Base-by-base conservation (phyloP, 2,888 invertebrate genomes). In the Taphrorychus bicolor region DNA sequence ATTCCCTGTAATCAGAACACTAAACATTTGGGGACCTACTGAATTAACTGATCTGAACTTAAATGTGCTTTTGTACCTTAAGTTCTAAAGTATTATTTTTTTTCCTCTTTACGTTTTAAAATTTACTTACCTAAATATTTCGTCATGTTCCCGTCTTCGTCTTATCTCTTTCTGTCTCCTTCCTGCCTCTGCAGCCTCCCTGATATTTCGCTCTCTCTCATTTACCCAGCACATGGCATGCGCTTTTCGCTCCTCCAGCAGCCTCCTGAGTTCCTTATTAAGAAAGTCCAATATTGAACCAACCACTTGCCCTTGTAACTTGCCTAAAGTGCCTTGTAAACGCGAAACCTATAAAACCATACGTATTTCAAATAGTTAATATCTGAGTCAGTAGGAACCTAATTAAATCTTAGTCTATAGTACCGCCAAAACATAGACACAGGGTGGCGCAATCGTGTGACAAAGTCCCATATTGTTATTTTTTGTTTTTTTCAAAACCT, bases 131-230 rank as follows among this genome's bases (percentile, higher is more conserved):
- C 88, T 89, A 78, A 93, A 94, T 78, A 94, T 88, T 80, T 93
- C 91, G 73, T 94, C 93, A 72, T 92, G 90, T 76, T 93, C 90
- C 5, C 87, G 79, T 4, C 93, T 83, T 41, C 91, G 83, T 61
- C 89, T 85, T 71, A 91, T 87, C 78, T 95, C 94, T 54, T 87
- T 86, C 79, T 95, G 93, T 17, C 93, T 82, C 54, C 89, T 83
- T 0, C 94, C 93, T 1, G 91, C 90, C 80, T 94, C 94, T 5
- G 88, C 89, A 0, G 94, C 93, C 80, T 95, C 94, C 0, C 92
- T 84, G 77, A 88, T 87, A 71, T 87, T 84, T 70, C 93, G 86
- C 75, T 93, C 91, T 23, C 91, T 85, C 75, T 94, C 93, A 0
- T 93, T 92, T 41, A 94, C 82, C 73, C 94, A 84, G 21, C 91